These are phyloP conservation scores for Drosophila phalerata DNA, from an alignment of 2,888 invertebrate genomes.

Conservation along the genomic window DNA sequence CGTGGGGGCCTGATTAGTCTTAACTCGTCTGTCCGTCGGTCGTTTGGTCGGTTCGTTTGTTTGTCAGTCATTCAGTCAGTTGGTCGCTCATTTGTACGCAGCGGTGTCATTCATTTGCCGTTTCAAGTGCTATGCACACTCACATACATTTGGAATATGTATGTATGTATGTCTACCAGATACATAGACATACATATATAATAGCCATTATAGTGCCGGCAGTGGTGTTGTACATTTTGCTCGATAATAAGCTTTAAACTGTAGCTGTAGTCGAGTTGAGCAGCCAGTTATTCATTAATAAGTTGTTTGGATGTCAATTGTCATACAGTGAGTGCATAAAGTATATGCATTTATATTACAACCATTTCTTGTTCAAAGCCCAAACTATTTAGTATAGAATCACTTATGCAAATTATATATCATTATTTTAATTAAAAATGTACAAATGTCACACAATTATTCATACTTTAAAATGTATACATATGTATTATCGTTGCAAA, in stretches of 20 bases:
- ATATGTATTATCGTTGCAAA: slow-evolving; percentile 4
- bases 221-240: slow-evolving; percentile 48
- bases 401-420: slow-evolving; percentile 46
- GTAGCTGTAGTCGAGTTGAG: slow-evolving; percentile 53
- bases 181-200: slow-evolving; percentile 11
- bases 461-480: too few relatives aligned
- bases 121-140: slow-evolving; percentile 76
- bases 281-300: slow-evolving; percentile 75
- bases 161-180: slow-evolving; percentile 9
- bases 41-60: slow-evolving; percentile 18
- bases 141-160: slow-evolving; percentile 24
- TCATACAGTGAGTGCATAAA: slow-evolving; percentile 50
- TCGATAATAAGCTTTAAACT: slow-evolving; percentile 70
- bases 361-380: slow-evolving; percentile 36
- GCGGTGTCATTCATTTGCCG: slow-evolving; percentile 78
- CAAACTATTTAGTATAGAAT: slow-evolving; percentile 36
- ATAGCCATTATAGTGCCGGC: slow-evolving; percentile 67
- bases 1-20: slow-evolving; percentile 78
- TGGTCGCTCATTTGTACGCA: slow-evolving; percentile 68
- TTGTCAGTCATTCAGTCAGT: slow-evolving; percentile 41
- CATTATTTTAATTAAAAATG: slow-evolving; percentile 31
- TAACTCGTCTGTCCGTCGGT: slow-evolving; percentile 62
- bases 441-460: background rate
- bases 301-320: slow-evolving; percentile 77
- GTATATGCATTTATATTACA: slow-evolving; percentile 30